Base-by-base conservation (phyloP, 2,113 vertebrate species). In the Hippocampus guttulatus region DNA sequence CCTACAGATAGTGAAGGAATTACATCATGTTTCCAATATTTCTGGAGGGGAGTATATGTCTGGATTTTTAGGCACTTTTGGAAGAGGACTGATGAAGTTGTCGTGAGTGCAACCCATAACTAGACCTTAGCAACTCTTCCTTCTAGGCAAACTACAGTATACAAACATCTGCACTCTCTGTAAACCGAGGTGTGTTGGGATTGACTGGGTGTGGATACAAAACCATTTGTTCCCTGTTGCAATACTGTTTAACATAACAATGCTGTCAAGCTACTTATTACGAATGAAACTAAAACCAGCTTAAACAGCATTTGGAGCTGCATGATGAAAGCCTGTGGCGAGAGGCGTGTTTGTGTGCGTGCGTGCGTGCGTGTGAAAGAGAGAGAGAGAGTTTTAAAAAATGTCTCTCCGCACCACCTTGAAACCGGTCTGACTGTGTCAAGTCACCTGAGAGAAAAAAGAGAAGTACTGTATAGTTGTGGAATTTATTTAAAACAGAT, bases 361-460 rank as follows among this genome's bases (percentile, higher is more conserved):
- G 30, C 40, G 27, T 40, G 64, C 16, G 52, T 12, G 52, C 23
- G 41, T 25, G 52, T 63, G n/a, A n/a, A n/a, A n/a, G n/a, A 45
- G 11, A 10, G 20, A 55, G 52, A 55, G 20, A 55, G 52, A 55
- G 9, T 27, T n/a, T 20, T 11, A 43, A 43, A 43, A 45, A 45
- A 45, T 16, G 57, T 61, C 16, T 16, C 27, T 33, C 16, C 6
- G 27, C 25, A 30, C 58, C 58, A 2, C 43, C 43, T 47, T 65
- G 81, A 40, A 87, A 89, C 88, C 85, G 88, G 88, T 90, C 64
- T 1, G 80, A 81, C 88, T 5, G 64, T 75, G 77, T 81, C 10
- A 54, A 73, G 70, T 81, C 78, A 82, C 73, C 78, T 74, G 84
- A 73, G 74, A 73, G 84, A 67, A 84, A 76, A 55, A 65, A 41